phyloP scores from a whole-genome alignment of 2,888 invertebrate genomes.

The Spisula solida region DNA sequence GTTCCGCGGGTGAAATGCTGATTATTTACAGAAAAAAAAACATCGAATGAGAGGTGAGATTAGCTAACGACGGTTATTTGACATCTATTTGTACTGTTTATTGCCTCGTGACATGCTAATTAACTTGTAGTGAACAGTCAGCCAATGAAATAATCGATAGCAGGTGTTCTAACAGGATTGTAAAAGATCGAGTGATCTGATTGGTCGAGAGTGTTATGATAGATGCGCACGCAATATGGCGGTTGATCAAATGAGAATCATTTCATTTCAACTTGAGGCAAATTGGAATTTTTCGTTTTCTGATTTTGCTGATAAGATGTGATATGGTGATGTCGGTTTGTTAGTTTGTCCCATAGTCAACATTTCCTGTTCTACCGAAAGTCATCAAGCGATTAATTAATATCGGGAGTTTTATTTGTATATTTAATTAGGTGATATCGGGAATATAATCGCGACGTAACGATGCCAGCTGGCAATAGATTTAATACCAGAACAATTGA shows the following conservation, averaged over 20 bases:
- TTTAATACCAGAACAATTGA: neutral
- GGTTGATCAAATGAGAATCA: constrained; percentile 52
- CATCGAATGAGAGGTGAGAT: neutral
- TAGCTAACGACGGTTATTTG: neutral
- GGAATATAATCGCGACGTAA: constrained; percentile 25
- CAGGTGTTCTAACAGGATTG: constrained; percentile 47
- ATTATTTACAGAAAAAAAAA: neutral
- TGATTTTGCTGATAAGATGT: constrained; percentile 36
- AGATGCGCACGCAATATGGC: constrained; percentile 62
- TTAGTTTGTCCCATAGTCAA: neutral
- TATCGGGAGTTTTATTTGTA: constrained; percentile 41
- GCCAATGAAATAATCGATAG: constrained; percentile 49
- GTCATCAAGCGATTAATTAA: constrained; percentile 46
- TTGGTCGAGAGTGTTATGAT: constrained; percentile 42
- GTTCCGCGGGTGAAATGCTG: too few species aligned
- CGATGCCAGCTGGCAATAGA: neutral
- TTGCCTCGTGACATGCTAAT: constrained; percentile 31
- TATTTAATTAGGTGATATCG: constrained; percentile 52
- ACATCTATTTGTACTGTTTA: constrained; percentile 27
- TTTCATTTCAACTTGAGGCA: constrained; percentile 57
- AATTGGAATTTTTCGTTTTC: constrained; percentile 41
- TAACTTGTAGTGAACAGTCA: constrained; percentile 32
- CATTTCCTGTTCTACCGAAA: neutral
- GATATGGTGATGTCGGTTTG: neutral
- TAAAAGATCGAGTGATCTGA: constrained; percentile 37